A percentile compares a stretch with the other conserved stretches of the same genome.
These are phyloP conservation scores for Cosmia pyralina DNA, from an alignment of 2,888 invertebrate genomes.

Conservation along the genomic window DNA sequence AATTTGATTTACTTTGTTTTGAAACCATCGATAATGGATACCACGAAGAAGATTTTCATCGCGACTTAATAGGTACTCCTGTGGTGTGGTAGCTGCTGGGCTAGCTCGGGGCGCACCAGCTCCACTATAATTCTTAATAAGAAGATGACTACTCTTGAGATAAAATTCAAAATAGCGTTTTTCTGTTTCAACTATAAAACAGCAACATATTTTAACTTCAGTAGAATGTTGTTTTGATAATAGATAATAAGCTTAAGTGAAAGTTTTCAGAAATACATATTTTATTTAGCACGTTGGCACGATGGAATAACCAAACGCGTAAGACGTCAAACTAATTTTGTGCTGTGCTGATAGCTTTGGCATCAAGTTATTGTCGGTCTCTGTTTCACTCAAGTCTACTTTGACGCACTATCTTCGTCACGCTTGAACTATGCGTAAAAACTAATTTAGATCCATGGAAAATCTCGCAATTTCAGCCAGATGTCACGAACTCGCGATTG, in stretches of 20 bases:
- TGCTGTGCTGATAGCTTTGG: neutral
- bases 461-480: constrained; percentile 36
- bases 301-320: constrained; percentile 37
- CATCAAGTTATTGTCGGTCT: constrained; percentile 28
- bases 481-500: constrained; percentile 40
- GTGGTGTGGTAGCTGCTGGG: neutral
- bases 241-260: neutral
- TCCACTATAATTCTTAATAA: neutral
- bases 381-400: constrained; percentile 9
- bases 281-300: neutral
- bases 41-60: neutral
- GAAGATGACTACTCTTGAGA: neutral
- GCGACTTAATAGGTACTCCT: neutral
- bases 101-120: neutral
- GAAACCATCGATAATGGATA: neutral
- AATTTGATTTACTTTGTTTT: neutral
- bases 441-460: constrained; percentile 15
- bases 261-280: neutral
- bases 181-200: neutral
- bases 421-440: neutral
- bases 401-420: neutral
- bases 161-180: neutral
- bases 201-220: neutral
- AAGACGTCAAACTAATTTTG: constrained; percentile 29
- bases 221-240: neutral